Percentiles rank a stretch among this genome's conserved stretches.
Evolutionary conservation across 1,140 invertebrate genomes (phyloP).

Genomic region (Aporrectodea caliginosa): DNA sequence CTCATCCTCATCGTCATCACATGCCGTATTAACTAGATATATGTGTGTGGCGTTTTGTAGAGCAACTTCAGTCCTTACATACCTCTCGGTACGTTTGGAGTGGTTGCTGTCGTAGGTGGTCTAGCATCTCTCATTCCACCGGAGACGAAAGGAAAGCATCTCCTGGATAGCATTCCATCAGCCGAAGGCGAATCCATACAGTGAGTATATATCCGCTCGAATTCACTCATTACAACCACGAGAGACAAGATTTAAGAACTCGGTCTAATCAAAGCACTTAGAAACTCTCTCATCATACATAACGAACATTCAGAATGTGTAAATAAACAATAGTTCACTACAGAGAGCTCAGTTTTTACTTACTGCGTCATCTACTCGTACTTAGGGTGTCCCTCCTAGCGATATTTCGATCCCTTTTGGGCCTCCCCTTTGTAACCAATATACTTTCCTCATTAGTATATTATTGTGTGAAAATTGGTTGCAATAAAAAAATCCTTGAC

Average conservation of each 20-base stretch:
- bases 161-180: neutral
- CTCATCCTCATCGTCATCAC: no score
- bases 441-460: no score
- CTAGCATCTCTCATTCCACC: neutral
- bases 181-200: no score
- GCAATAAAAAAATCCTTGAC: no score
- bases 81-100: conserved; percentile 8
- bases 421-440: no score
- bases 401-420: no score
- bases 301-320: neutral
- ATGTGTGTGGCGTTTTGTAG: no score
- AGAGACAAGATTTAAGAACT: neutral
- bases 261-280: neutral
- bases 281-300: neutral
- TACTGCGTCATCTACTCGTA: no score
- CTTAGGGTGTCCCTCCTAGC: no score
- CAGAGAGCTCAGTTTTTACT: neutral
- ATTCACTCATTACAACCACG: neutral
- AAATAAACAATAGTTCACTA: neutral
- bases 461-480: no score
- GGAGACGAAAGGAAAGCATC: conserved; percentile 19
- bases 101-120: neutral
- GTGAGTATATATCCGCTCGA: no score
- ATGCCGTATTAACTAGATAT: no score
- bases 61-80: neutral